phyloP scores from a whole-genome alignment of 35 echinoderm and acorn worm genomes.

The Antedon bifida region DNA sequence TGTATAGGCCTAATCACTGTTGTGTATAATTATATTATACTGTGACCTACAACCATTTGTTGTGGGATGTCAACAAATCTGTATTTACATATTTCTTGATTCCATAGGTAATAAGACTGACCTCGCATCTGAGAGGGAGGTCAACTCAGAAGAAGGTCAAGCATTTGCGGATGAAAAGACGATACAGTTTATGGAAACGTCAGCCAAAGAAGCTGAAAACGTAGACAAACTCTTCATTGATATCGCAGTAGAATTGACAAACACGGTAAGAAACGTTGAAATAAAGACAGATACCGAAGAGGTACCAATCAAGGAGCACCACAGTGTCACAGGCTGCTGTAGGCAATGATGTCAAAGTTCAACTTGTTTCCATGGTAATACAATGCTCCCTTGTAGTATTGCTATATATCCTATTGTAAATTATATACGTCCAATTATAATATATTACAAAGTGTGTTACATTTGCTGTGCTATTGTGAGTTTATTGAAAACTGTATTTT shows the following conservation, averaged over 20 bases:
- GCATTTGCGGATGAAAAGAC: slow-evolving; percentile 60
- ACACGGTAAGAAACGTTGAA: slow-evolving; percentile 70
- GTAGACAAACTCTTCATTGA: slow-evolving; percentile 88
- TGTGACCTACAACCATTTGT: too few relatives aligned
- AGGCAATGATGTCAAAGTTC: background rate
- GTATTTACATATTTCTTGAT: too few relatives aligned
- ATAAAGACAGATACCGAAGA: slow-evolving; percentile 48
- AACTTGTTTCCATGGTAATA: background rate
- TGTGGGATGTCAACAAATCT: too few relatives aligned
- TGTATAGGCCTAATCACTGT: too few relatives aligned
- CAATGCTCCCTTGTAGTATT: background rate
- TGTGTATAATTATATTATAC: too few relatives aligned
- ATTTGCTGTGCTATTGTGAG: too few relatives aligned
- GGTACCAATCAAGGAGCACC: slow-evolving; percentile 65
- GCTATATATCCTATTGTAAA: too few relatives aligned
- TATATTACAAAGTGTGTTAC: too few relatives aligned
- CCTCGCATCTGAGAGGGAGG: slow-evolving; percentile 63
- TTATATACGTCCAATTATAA: too few relatives aligned
- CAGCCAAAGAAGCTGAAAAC: slow-evolving; percentile 94
- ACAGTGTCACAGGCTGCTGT: slow-evolving; percentile 63
- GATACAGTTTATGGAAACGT: slow-evolving; percentile 84
- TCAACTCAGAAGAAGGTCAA: slow-evolving; percentile 56
- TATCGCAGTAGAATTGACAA: slow-evolving; percentile 83
- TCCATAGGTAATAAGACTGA: slow-evolving; percentile 81
- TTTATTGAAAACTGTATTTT: too few relatives aligned